Evolutionary conservation across 2,888 invertebrate species (phyloP).

Genomic region (Oeneis ivallda): DNA sequence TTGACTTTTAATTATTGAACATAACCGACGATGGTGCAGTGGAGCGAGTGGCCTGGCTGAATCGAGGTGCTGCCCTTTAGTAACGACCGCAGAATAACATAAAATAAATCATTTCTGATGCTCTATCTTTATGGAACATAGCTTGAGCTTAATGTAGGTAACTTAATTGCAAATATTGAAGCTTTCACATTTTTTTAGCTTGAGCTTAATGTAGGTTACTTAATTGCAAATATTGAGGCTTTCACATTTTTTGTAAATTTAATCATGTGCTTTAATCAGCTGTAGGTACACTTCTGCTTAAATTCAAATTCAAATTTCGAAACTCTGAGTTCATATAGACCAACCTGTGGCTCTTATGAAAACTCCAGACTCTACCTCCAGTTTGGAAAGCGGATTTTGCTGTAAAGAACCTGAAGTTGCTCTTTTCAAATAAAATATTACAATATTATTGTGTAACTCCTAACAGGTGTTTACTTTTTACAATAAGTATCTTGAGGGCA

Average conservation of each 20-base stretch:
- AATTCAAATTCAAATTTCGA: no score
- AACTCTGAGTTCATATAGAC: no score
- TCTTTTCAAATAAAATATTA: no score
- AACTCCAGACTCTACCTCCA: no score
- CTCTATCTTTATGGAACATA: conserved; percentile 27
- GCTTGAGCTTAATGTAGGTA: conserved; percentile 22
- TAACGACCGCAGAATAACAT: conserved; percentile 49
- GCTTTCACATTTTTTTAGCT: background rate
- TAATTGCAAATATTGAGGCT: conserved; percentile 1
- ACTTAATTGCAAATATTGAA: conserved; percentile 5
- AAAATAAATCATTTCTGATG: conserved; percentile 56
- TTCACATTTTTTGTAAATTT: background rate
- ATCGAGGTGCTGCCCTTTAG: conserved; percentile 61
- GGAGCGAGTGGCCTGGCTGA: conserved; percentile 42
- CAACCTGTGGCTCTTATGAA: no score
- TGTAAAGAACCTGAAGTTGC: no score
- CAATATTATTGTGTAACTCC: no score
- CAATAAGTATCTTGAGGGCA: no score
- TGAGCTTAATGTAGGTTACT: conserved; percentile 23
- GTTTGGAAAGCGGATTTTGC: no score
- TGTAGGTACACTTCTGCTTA: no score
- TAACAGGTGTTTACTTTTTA: no score
- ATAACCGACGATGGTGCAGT: conserved; percentile 49
- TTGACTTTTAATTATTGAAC: conserved; percentile 68
- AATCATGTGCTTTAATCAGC: no score